These are phyloP conservation scores for Dyspetes luteomarginatus DNA, from an alignment of 2,888 invertebrate genomes.

Conservation along the genomic window DNA sequence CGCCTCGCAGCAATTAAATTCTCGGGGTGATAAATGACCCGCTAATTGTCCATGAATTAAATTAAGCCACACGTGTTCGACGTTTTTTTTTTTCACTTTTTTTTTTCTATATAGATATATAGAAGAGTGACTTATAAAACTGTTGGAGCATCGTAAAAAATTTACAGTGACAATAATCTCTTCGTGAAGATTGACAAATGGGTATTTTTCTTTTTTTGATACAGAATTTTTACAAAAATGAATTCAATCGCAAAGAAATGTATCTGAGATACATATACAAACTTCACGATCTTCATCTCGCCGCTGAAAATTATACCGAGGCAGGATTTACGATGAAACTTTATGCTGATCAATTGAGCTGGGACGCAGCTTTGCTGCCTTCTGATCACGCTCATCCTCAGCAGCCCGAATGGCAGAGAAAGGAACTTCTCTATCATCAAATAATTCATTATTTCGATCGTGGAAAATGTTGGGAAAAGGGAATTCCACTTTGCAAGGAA, in stretches of 20 bases:
- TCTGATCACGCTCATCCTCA: conserved; percentile 89
- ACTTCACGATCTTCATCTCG: conserved; percentile 95
- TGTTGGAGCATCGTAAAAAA: not conserved
- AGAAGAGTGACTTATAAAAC: conserved; percentile 12
- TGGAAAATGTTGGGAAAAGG: conserved; percentile 99
- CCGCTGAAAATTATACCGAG: conserved; percentile 96
- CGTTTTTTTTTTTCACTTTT: no score
- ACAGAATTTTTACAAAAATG: conserved; percentile 98
- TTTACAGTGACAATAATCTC: not conserved
- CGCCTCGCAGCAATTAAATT: conserved; percentile 13
- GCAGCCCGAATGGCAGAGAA: conserved; percentile 94
- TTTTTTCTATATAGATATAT: not conserved
- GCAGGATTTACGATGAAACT: conserved; percentile 97
- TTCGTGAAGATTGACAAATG: conserved; percentile 59
- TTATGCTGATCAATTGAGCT: conserved; percentile 95
- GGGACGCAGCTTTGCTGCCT: conserved; percentile 89
- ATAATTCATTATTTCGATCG: conserved; percentile 96
- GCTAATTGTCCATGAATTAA: conserved; percentile 65
- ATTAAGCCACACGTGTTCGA: conserved; percentile 30
- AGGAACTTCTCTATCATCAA: conserved; percentile 94
- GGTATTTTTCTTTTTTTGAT: conserved; percentile 69
- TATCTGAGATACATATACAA: conserved; percentile 98
- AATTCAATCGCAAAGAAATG: conserved; percentile 97
- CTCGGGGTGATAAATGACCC: conserved; percentile 39
- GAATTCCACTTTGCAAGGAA: conserved; percentile 95